Evolutionary conservation across 2,113 vertebrate species (phyloP).

Genomic region (Xenopus laevis): DNA sequence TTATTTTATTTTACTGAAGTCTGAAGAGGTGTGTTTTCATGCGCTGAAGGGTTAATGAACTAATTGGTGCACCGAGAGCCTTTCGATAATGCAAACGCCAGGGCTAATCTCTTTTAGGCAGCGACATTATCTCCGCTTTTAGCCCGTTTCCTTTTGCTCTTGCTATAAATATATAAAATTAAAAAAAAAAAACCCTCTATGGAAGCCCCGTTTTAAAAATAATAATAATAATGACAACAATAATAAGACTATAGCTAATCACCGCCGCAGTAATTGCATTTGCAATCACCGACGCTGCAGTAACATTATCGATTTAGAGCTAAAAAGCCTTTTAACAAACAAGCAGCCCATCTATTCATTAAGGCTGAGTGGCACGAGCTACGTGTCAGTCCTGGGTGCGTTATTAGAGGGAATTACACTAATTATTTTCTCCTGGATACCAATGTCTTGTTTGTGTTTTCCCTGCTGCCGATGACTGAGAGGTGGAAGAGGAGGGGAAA

Average conservation of each 20-base stretch:
- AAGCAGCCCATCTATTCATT: constrained; percentile 88
- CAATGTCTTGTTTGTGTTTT: constrained; percentile 65
- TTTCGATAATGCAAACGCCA: neutral
- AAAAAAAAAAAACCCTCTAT: constrained; percentile 59
- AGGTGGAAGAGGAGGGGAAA: neutral
- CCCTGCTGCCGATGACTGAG: neutral
- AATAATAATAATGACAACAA: constrained; percentile 37
- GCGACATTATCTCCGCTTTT: constrained; percentile 4
- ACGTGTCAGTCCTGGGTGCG: constrained; percentile 84
- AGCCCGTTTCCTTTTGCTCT: constrained; percentile 45
- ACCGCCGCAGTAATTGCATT: constrained; percentile 74
- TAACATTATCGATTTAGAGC: constrained; percentile 89
- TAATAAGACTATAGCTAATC: constrained; percentile 42
- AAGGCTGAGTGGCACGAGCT: constrained; percentile 85
- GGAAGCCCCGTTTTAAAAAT: constrained; percentile 70
- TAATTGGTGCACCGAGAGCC: constrained; percentile 13
- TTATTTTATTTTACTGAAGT: constrained; percentile 8
- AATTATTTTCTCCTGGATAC: constrained; percentile 87
- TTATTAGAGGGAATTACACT: constrained; percentile 92
- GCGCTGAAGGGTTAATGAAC: constrained; percentile 26
- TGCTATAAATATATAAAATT: constrained; percentile 54
- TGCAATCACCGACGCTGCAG: constrained; percentile 83
- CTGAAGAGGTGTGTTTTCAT: neutral
- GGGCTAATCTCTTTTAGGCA: constrained; percentile 23
- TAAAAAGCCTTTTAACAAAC: constrained; percentile 90